Evolutionary conservation across 2,797 vertebrate genomes (phyloP).

Genomic region (Dryobates pubescens): DNA sequence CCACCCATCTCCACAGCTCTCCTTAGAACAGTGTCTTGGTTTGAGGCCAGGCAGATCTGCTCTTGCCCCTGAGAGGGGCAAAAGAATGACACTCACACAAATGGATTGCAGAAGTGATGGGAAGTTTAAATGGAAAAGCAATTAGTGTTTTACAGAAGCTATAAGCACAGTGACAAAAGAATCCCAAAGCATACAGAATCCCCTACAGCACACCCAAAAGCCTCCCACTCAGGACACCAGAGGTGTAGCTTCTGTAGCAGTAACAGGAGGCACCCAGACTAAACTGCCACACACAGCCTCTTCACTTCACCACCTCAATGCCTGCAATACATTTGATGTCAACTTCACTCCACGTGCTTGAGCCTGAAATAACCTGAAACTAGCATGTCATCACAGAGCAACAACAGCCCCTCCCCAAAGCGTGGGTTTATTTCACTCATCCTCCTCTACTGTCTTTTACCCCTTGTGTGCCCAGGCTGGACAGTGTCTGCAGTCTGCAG

Average conservation of each 20-base stretch:
- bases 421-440: background rate
- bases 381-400: background rate
- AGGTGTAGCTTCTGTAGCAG: too few relatives aligned
- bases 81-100: too few relatives aligned
- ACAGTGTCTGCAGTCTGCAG: background rate
- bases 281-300: fast-evolving
- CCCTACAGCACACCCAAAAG: too few relatives aligned
- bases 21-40: background rate
- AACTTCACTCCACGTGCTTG: fast-evolving
- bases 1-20: fast-evolving
- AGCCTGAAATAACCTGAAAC: background rate
- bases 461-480: fast-evolving
- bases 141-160: too few relatives aligned
- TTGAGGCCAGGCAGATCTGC: too few relatives aligned
- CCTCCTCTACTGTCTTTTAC: background rate
- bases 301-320: background rate
- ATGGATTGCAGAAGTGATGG: too few relatives aligned
- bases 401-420: fast-evolving
- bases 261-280: too few relatives aligned
- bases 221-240: too few relatives aligned
- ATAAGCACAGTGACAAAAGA: too few relatives aligned
- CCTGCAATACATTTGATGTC: background rate
- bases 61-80: too few relatives aligned
- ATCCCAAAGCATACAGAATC: too few relatives aligned
- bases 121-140: too few relatives aligned